Percentiles rank a stretch among this genome's conserved stretches.
phyloP scores from a whole-genome alignment of 92 coral and sea anemone species.

The Blastomussa wellsi region DNA sequence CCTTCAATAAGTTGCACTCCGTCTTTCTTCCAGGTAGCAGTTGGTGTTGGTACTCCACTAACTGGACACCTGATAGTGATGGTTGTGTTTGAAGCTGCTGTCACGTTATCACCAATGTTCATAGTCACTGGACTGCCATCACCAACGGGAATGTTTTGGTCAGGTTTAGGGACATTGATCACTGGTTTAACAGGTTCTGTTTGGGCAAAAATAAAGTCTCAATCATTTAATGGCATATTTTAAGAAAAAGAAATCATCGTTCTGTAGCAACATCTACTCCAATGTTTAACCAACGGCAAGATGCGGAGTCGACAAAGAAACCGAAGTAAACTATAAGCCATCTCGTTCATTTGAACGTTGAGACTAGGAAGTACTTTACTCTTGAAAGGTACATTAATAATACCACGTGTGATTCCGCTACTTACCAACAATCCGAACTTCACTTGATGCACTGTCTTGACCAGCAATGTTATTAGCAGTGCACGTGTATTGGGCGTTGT shows the following conservation, averaged over 20 bases:
- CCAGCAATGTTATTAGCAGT: slow-evolving; percentile 53
- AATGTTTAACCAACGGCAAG: too few species aligned
- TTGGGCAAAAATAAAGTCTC: not conserved
- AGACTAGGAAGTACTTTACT: too few species aligned
- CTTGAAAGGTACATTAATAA: too few species aligned
- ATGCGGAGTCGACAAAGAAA: too few species aligned
- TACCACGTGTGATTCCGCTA: not conserved
- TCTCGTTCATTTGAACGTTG: too few species aligned
- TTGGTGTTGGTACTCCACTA: slow-evolving; percentile 71
- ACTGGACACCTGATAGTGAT: slow-evolving; percentile 65
- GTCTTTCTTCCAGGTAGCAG: slow-evolving; percentile 57
- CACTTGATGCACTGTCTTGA: slow-evolving; percentile 39
- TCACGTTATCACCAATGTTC: slow-evolving; percentile 62
- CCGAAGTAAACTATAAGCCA: too few species aligned
- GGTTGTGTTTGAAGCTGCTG: slow-evolving; percentile 56
- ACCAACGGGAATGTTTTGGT: slow-evolving; percentile 49
- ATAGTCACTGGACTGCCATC: slow-evolving; percentile 51
- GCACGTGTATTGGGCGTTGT: slow-evolving; percentile 57
- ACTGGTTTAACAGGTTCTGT: slow-evolving; percentile 41
- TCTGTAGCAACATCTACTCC: too few species aligned
- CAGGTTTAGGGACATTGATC: not conserved
- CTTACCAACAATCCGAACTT: slow-evolving; percentile 61
- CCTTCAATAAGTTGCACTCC: slow-evolving; percentile 9
- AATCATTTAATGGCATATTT: too few species aligned
- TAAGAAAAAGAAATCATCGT: too few species aligned